Base-by-base conservation (phyloP, 2,888 invertebrate species). In the Microctonus aethiopoides region DNA sequence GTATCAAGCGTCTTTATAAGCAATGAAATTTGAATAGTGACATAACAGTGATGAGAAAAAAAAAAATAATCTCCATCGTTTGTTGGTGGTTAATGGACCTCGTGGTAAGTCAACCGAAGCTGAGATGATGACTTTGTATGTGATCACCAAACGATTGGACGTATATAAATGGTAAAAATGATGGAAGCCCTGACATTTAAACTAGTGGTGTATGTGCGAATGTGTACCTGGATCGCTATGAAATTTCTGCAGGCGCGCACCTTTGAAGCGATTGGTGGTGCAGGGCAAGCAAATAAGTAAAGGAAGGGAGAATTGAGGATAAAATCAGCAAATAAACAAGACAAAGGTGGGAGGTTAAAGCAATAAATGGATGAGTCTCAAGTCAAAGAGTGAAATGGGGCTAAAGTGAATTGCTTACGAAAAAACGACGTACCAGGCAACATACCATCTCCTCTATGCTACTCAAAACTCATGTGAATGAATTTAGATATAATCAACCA, bases 391-490 rank as follows among this genome's bases (percentile, higher is more conserved):
- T 16, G 3, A 57, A 68, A 59, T 46, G 65, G 59, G 69, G 51
- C 9, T 16, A 46, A 46, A 4, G 46, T 20, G 46, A 16, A 29
- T 71, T 26, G 76, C 77, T 74, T 75, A 78, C 75, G 76, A n/a
- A n/a, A n/a, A n/a, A 79, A 72, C 71, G 77, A 79, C 84, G 84
- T 84, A 83, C 84, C 84, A 83, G 84, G 84, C 76, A 83, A 81
- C 81, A 22, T 64, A 60, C 24, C 57, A n/a, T 13, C 51, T 11
- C 51, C 57, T 24, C 39, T 70, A 16, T 46, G 46, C 46, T 46
- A 46, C 7, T 46, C 46, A n/a, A 46, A 39, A 1, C 46, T 46
- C 16, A 46, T 13, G 54, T 54, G 56, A 69, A 70, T 66, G 62
- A 70, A 70, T 61, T 56, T 65, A 64, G 61, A 52, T 13, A 24